Base-by-base conservation (phyloP, 2,888 invertebrate species). In the Xanthia icteritia region DNA sequence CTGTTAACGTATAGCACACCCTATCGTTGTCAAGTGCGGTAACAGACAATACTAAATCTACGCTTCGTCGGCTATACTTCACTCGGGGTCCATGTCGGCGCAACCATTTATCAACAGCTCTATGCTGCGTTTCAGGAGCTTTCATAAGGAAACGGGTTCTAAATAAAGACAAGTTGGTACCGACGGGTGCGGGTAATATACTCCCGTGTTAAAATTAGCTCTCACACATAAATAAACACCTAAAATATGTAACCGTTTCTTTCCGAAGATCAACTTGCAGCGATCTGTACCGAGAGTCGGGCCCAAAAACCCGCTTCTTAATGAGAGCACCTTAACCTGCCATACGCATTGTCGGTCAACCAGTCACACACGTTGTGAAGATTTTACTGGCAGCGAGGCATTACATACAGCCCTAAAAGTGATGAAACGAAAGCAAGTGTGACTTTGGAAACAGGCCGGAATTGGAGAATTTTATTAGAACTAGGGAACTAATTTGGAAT, bases 21-120 rank as follows among this genome's bases (percentile, higher is more conserved):
- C 83, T 76, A 74, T 69, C 77, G 77, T 89, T 86, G 88, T 89
- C 90, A 89, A 90, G 73, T 91, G 91, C 90, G 91, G 89, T 89
- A 84, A 77, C 74, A 61, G 31, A 39, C 48, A 23, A n/a, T 27
- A 56, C 77, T 45, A 36, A 27, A 15, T 48, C 23, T 48, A 66
- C 31, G 20, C 0, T 39, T 23, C 54, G 1, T n/a, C n/a, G 17
- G 54, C 36, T 56, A 56, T 23, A 36, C 11, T 56, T n/a, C 68
- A 36, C 6, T 17, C 5, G 31, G 36, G 17, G 5, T n/a, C 51
- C 1, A 17, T 6, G 11, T 36, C 36, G 23, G 3, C 15, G 31
- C 31, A 31, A 67, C 23, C 5, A 23, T 36, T 11, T 36, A 23
- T 48, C 31, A 31, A 31, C 27, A 64, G n/a, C 17, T 20, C 36